These are phyloP conservation scores for Liodrosophila aerea DNA, from an alignment of 2,888 invertebrate species.

Conservation along the genomic window DNA sequence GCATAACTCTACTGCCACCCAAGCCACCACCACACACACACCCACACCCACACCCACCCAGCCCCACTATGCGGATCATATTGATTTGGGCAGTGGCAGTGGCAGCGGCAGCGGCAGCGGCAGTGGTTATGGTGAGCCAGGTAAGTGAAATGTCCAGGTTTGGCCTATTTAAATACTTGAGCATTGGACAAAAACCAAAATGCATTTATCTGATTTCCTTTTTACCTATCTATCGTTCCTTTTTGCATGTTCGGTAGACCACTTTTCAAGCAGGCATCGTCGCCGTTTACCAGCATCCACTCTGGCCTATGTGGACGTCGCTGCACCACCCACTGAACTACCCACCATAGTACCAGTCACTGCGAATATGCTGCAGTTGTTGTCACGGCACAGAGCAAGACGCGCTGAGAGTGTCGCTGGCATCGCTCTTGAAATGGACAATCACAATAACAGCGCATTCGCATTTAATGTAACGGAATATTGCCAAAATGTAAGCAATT, in stretches of 20 bases:
- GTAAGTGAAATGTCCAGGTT: conserved; percentile 32
- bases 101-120: conserved; percentile 31
- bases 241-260: conserved; percentile 19
- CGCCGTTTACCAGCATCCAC: conserved; percentile 36
- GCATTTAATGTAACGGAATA: conserved; percentile 68
- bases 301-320: conserved; percentile 38
- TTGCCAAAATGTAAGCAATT: conserved; percentile 70
- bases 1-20: conserved; percentile 17
- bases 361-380: conserved; percentile 51
- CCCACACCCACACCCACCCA: conserved; percentile 2
- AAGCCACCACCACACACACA: conserved; percentile 1
- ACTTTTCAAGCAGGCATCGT: conserved; percentile 63
- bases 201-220: background rate
- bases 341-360: conserved; percentile 23
- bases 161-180: conserved; percentile 25
- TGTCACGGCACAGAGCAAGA: conserved; percentile 39
- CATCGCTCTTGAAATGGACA: conserved; percentile 19
- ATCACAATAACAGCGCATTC: conserved; percentile 40
- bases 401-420: conserved; percentile 29
- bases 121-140: conserved; percentile 38
- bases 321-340: conserved; percentile 43
- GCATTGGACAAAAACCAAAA: background rate
- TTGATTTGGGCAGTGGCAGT: conserved; percentile 43
- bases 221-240: background rate
- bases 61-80: conserved; percentile 18